Evolutionary conservation across 2,113 vertebrate genomes (phyloP).

Genomic region (Equus quagga): DNA sequence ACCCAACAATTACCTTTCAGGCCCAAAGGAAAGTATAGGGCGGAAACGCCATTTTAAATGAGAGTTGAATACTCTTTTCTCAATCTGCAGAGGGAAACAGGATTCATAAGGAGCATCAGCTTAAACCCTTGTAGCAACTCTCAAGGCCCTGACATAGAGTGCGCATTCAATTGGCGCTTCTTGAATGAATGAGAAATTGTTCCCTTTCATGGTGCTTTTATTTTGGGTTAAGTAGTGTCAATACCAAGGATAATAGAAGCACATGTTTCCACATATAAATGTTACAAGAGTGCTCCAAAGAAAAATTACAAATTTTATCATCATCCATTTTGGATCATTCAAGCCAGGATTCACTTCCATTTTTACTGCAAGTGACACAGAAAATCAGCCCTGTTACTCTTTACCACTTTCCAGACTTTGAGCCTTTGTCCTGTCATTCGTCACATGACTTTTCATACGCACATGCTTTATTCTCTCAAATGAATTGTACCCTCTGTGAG

Average conservation of each 20-base stretch:
- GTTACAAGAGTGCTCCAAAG: background rate
- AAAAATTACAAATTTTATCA: conserved; percentile 5
- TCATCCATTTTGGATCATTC: conserved; percentile 2
- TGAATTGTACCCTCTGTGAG: background rate
- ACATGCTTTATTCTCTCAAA: background rate
- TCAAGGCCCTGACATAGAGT: background rate
- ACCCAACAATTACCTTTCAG: background rate
- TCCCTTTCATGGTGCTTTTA: background rate
- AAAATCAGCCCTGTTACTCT: background rate
- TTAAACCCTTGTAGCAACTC: background rate
- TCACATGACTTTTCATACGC: background rate
- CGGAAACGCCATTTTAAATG: background rate
- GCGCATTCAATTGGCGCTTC: background rate
- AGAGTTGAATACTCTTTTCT: background rate
- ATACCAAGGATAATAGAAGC: background rate
- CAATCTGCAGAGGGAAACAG: background rate
- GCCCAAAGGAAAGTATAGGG: background rate
- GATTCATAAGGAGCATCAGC: background rate
- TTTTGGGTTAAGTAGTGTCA: conserved; percentile 1
- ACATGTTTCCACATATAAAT: background rate
- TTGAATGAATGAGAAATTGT: background rate
- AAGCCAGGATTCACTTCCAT: background rate
- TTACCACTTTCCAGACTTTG: background rate
- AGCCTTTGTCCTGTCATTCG: background rate
- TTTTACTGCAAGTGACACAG: background rate